These are phyloP conservation scores for Hepsetus odoe DNA, from an alignment of 2,113 vertebrate genomes.

Conservation along the genomic window DNA sequence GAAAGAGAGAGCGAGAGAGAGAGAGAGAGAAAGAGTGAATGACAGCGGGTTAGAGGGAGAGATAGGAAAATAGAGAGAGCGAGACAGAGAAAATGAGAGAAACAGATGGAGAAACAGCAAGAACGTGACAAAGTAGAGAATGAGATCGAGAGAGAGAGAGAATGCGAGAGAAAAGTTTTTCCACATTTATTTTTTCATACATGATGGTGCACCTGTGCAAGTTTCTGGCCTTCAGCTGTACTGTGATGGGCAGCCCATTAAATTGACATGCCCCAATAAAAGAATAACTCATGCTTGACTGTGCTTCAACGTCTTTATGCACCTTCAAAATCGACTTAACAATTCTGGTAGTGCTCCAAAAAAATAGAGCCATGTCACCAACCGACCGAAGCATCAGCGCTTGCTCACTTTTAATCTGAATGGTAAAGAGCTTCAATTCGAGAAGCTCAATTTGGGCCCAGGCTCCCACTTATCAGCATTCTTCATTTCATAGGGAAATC, in stretches of 20 bases:
- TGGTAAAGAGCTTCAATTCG: constrained; percentile 45
- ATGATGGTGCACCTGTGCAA: not conserved
- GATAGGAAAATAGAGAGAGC: not conserved
- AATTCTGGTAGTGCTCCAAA: constrained; percentile 29
- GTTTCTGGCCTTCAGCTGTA: not conserved
- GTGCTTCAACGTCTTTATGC: constrained; percentile 39
- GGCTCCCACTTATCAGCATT: constrained; percentile 43
- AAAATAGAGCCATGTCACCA: constrained; percentile 42
- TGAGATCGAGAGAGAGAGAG: not conserved
- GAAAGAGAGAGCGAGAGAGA: not conserved
- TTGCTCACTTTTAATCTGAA: constrained; percentile 43
- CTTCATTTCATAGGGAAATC: constrained; percentile 56
- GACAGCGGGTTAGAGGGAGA: too few species aligned
- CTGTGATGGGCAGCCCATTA: constrained; percentile 12
- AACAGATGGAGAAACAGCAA: not conserved
- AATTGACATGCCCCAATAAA: constrained; percentile 34
- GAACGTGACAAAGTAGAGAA: not conserved
- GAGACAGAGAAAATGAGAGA: not conserved
- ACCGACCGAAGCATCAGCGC: constrained; percentile 29
- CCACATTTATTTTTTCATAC: not conserved
- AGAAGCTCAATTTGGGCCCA: constrained; percentile 51
- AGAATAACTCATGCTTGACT: constrained; percentile 41
- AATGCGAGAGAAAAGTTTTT: not conserved
- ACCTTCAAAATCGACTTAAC: constrained; percentile 41
- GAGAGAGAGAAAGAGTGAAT: not conserved